Evolutionary conservation across 2,113 vertebrate genomes (phyloP).

Genomic region (Pachycephala philippinensis): DNA sequence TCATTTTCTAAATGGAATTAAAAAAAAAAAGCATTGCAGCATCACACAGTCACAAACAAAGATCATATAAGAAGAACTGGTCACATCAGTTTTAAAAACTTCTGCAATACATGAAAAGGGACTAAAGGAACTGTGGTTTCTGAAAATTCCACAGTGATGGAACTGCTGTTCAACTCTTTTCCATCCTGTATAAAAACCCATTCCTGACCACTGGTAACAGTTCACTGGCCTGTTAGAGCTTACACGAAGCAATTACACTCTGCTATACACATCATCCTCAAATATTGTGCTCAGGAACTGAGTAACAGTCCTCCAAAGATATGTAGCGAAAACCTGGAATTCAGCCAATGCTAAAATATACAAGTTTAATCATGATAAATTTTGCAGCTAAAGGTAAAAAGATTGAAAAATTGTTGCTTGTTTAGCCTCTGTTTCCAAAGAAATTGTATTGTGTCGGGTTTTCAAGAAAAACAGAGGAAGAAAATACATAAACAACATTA

Average conservation of each 20-base stretch:
- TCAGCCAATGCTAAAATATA: background rate
- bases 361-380: background rate
- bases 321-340: background rate
- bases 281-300: background rate
- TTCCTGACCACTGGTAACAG: background rate
- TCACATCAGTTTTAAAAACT: background rate
- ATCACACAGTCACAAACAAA: background rate
- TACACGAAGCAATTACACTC: background rate
- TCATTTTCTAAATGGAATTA: background rate
- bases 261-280: background rate
- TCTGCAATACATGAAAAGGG: background rate
- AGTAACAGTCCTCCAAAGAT: background rate
- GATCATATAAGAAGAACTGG: rapidly evolving
- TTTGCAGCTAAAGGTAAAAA: background rate
- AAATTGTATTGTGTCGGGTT: background rate
- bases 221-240: background rate
- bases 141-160: background rate
- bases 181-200: background rate
- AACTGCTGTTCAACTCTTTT: background rate
- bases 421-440: background rate
- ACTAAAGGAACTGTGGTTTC: background rate
- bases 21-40: background rate
- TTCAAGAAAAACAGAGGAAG: background rate
- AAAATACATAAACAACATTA: background rate
- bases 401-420: background rate